Conservation (phyloP, 2,888 invertebrate species). For the Chrysodeixis includens region DNA sequence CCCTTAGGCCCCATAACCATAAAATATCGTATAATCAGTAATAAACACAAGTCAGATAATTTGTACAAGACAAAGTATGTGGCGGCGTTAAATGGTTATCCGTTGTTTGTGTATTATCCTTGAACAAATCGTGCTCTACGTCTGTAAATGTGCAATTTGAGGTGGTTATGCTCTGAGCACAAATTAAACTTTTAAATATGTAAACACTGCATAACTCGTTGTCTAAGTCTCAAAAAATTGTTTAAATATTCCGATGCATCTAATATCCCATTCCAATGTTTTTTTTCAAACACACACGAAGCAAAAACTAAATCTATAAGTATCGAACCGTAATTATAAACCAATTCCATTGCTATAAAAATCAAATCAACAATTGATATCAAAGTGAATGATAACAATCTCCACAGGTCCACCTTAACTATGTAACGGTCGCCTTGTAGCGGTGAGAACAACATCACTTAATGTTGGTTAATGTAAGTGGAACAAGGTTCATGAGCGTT, state of each 20-base stretch:
- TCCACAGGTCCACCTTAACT: constrained; percentile 31
- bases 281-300: neutral
- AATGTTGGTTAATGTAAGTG: constrained; percentile 81
- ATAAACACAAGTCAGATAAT: constrained; percentile 23
- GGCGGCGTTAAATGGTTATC: constrained; percentile 44
- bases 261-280: neutral
- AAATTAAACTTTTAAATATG: constrained; percentile 69
- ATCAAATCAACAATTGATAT: constrained; percentile 42
- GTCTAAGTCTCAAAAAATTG: constrained; percentile 16
- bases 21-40: constrained; percentile 14
- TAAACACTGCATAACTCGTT: constrained; percentile 48
- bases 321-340: constrained; percentile 2
- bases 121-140: constrained; percentile 78
- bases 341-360: constrained; percentile 18
- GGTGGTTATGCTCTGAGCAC: constrained; percentile 69
- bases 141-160: constrained; percentile 77
- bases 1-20: neutral
- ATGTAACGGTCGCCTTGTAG: constrained; percentile 77
- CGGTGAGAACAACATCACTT: constrained; percentile 72
- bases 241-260: constrained; percentile 6
- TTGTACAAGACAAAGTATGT: constrained; percentile 29
- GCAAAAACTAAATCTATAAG: neutral
- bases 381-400: constrained; percentile 38
- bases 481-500: constrained; percentile 87
- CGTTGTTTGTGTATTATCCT: constrained; percentile 71